A percentile compares a stretch with the other conserved stretches of the same genome.
Conservation (phyloP, 2,113 vertebrate genomes). For the Trachemys scripta region DNA sequence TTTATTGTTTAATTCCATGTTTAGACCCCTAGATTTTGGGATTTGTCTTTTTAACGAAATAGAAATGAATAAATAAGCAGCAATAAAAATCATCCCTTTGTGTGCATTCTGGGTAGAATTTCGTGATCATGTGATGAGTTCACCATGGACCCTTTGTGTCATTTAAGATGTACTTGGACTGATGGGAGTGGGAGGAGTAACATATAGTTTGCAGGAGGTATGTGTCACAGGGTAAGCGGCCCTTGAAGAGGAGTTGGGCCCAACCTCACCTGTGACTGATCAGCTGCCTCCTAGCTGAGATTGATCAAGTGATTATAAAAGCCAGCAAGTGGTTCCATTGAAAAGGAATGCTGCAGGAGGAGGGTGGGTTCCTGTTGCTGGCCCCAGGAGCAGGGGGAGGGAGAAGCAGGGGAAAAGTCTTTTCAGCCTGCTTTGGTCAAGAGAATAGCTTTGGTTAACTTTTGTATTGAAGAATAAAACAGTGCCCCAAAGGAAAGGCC, state of each 20-base stretch:
- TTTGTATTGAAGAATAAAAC: background rate
- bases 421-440: background rate
- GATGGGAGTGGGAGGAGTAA: background rate
- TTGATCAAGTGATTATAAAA: background rate
- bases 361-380: background rate
- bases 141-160: background rate
- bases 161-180: background rate
- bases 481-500: background rate
- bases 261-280: background rate
- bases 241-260: background rate
- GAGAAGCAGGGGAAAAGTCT: background rate
- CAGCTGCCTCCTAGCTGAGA: background rate
- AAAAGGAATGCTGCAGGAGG: background rate
- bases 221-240: background rate
- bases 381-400: background rate
- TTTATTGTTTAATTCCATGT: background rate
- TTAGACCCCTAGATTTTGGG: background rate
- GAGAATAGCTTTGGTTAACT: background rate
- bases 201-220: background rate
- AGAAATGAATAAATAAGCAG: background rate
- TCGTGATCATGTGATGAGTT: background rate
- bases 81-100: background rate
- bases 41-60: background rate
- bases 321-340: background rate
- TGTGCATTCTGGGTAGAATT: background rate